phyloP scores from a whole-genome alignment of 2,797 vertebrate genomes.

The Acropternis orthonyx region DNA sequence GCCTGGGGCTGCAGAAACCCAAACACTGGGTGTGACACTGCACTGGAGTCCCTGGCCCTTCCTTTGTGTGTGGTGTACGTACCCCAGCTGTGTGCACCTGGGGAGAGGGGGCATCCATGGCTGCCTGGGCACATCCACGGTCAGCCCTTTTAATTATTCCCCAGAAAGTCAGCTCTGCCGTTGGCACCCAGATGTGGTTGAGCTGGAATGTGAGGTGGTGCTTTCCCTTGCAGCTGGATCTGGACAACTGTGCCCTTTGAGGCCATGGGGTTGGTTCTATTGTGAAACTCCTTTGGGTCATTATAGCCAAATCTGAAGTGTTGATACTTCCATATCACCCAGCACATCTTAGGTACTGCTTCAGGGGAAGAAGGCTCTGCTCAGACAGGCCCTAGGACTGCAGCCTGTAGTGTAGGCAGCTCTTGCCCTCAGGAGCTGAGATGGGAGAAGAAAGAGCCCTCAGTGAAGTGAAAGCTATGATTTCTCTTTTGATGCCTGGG shows the following conservation, averaged over 20 bases:
- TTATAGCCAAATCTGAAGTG: background rate
- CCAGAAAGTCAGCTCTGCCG: background rate
- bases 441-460: background rate
- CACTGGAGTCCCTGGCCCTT: background rate
- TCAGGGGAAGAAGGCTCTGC: background rate
- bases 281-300: slow-evolving; percentile 13
- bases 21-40: background rate
- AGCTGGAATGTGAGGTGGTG: slow-evolving; percentile 11
- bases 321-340: background rate
- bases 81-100: background rate
- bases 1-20: accelerated
- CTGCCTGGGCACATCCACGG: background rate
- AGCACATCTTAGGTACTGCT: background rate
- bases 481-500: background rate
- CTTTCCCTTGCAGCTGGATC: background rate
- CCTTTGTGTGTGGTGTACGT: background rate
- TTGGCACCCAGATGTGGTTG: background rate
- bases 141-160: background rate
- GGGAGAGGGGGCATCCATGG: background rate
- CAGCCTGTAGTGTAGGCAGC: background rate
- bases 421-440: background rate
- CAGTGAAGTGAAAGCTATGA: background rate
- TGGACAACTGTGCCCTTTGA: background rate
- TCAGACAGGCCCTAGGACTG: background rate
- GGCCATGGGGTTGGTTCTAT: background rate